Base-by-base conservation (phyloP, 2,113 vertebrate species). In the Struthidea cinerea region DNA sequence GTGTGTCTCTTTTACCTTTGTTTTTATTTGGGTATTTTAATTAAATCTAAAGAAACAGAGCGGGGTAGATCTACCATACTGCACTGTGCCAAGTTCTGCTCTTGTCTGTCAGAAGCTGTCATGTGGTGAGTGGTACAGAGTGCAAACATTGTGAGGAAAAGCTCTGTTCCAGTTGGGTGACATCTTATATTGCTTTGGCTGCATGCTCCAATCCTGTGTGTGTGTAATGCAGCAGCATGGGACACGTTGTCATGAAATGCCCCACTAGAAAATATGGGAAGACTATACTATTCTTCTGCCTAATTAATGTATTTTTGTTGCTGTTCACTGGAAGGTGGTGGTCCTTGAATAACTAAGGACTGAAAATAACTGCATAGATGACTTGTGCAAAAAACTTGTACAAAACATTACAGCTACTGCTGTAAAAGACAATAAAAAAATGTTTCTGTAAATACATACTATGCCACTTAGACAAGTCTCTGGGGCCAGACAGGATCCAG, bases 181-280 rank as follows among this genome's bases (percentile, higher is more conserved):
- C 50, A 49, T 21, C 22, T 32, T 47, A 28, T 30, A 2, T 84
- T 8, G 3, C 64, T 63, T 59, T 35, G 49, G 22, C 50, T 84
- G 35, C 12, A 0, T 30, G 30, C 13, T 80, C 22, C 0, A 1
- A 6, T 63, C 17, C 41, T 3, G 0, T 26, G 20, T 55, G 21
- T 3, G 4, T 2, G 9, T 19, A 12, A 24, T 21, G 44, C 55
- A 57, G n/a, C 75, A 67, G 33, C n/a, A 4, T 9, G 63, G 80
- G n/a, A 46, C 24, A 32, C 19, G 11, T 22, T 9, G 5, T 33
- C 6, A 6, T 47, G 17, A 60, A 50, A 32, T 28, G 27, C 22
- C 60, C 15, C 41, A 9, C 21, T 32, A 53, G 49, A 70, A 78
- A 74, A 78, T 33, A 32, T 0, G 11, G 32, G 27, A 56, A n/a